Conservation (phyloP, 1,140 invertebrate species). For the Portunus trituberculatus region DNA sequence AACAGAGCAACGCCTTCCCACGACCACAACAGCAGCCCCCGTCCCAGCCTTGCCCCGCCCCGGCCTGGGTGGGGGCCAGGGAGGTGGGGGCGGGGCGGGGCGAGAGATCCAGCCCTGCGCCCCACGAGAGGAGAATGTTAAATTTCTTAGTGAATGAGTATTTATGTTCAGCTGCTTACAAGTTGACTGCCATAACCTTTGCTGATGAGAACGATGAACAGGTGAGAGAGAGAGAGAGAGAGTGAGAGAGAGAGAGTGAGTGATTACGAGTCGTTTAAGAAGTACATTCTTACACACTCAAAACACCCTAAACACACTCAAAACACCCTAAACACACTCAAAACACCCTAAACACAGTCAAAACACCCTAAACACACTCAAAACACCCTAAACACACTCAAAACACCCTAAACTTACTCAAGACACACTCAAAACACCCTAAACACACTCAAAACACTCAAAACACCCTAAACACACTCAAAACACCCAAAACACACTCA, state of each 20-base stretch:
- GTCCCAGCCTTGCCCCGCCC: not conserved
- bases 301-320: no score
- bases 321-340: no score
- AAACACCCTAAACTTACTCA: no score
- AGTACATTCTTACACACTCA: no score
- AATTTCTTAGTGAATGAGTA: constrained; percentile 96
- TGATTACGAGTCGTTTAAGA: not conserved
- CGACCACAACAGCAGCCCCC: not conserved
- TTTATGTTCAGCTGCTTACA: constrained; percentile 89
- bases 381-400: no score
- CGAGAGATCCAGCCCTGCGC: constrained; percentile 78
- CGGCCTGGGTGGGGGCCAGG: not conserved
- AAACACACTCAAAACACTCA: no score
- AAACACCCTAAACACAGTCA: no score
- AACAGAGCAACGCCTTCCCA: not conserved
- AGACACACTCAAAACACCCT: no score
- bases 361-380: no score
- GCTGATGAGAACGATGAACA: constrained; percentile 95
- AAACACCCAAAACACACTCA: no score
- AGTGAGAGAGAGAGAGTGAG: constrained; percentile 33
- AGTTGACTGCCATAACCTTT: constrained; percentile 94
- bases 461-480: no score
- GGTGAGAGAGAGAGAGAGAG: constrained; percentile 79
- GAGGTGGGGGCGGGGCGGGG: not conserved
- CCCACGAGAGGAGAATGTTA: constrained; percentile 90